Evolutionary conservation across 2,888 invertebrate genomes (phyloP), one percentile per base, ranked within the genome.

Genomic region (Bibio marci): DNA sequence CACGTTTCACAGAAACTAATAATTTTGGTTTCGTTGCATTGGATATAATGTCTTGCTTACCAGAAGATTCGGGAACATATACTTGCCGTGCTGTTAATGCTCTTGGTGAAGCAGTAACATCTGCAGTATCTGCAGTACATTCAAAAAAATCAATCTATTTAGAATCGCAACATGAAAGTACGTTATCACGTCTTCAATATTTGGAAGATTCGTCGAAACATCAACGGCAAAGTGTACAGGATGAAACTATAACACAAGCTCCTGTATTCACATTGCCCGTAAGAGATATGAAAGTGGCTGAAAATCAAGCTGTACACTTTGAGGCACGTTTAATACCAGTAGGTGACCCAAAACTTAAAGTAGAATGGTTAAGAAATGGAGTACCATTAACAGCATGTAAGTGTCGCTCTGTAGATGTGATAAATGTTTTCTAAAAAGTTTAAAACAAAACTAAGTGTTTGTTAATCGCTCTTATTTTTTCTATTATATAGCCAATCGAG

Each of bases 21-120:
- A 95, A 90, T 63, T 97, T 98, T 58, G 97, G 97, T 32, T 97
- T 91, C 57, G 94, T 95, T 12, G 90, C 94, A 18, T 67, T 98
- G 41, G 97, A 98, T 56, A 92, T 98, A 49, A 76, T 92, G 69
- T 85, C 92, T 49, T 85, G 90, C 42, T 79, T 92, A 52, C 87
- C 94, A 8, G 97, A 97, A 58, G 97, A 98, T 66, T 82, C 87
- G 13, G 98, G 97, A 35, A 83, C 81, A 1, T 98, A 97, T 57
- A 94, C 92, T 1, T 88, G 91, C 58, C 75, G 88, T 52, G 92
- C 95, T 2, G 79, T 75, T 38, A 98, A 95, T 53, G 80, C 80
- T 38, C 69, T 87, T 13, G 97, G 97, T 30, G 86, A 91, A 66
- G 90, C 90, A 26, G 81, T 91, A 12, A 91, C 91, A 37, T 87